Base-by-base conservation (phyloP, 2,888 invertebrate species). In the Macrophya annulata region DNA sequence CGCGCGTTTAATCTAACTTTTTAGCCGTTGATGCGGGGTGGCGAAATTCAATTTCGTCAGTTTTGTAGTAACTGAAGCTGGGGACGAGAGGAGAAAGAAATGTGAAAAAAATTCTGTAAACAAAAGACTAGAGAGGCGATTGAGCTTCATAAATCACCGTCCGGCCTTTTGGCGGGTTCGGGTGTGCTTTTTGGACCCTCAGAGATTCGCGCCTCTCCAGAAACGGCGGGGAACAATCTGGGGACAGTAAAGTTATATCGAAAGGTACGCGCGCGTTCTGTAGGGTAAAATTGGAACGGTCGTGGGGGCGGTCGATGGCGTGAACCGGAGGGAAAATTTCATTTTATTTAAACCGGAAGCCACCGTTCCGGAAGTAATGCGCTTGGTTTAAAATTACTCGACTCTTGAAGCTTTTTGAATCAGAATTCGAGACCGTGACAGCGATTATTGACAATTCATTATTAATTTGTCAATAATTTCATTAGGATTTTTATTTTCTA, bases 271-370 rank as follows among this genome's bases (percentile, higher is more conserved):
- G 4, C 10, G 48, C 48, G 12, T 17, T 4, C 25, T 68, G 17
- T 68, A 37, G 68, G 68, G 37, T 37, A 17, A 68, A 68, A 62
- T 62, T 68, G 15, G 68, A 68, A 68, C 1, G 31, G 68, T 68
- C 68, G 10, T 17, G 37, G 15, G 25, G 17, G 37, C 37, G 68
- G 45, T 43, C 74, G 74, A 74, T 74, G 45, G 43, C 74, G 45
- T 21, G 74, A 45, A 74, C 17, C 74, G 45, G 74, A 45, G 74
- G 74, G 74, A 21, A 74, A 74, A 74, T 74, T 74, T 74, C 48
- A 25, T 45, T 74, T 74, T 12, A 74, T 74, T 74, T 9, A 74
- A 48, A 74, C 74, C 43, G 74, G 74, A 74, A 74, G 45, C 25
- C 45, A 45, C 45, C 45, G 21, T 5, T 45, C n/a, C 74, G 74